phyloP scores from a whole-genome alignment of 2,797 vertebrate genomes.

The Phoxinus dragarum region DNA sequence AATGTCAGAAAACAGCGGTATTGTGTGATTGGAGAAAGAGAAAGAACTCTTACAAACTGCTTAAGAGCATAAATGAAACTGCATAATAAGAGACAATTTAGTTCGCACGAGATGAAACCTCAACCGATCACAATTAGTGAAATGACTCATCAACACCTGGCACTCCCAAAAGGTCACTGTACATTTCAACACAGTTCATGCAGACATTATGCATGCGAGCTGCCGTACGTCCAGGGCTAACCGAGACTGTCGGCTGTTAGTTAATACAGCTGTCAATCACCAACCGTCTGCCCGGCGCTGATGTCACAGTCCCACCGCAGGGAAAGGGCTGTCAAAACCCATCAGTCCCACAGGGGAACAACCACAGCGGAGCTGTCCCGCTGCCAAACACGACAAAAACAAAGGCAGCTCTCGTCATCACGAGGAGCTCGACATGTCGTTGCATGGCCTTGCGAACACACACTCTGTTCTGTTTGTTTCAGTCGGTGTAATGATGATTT shows the following conservation, averaged over 20 bases:
- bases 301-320: constrained; percentile 7
- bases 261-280: background rate
- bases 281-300: background rate
- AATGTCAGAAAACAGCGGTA: background rate
- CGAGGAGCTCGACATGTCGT: constrained; percentile 67
- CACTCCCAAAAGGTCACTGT: background rate
- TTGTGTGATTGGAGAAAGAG: background rate
- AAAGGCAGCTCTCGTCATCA: constrained; percentile 62
- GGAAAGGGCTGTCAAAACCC: constrained; percentile 70
- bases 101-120: background rate
- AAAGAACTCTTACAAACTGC: background rate
- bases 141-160: background rate
- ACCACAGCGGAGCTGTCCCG: constrained; percentile 62
- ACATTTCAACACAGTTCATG: background rate
- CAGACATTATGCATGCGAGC: background rate
- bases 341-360: constrained; percentile 67
- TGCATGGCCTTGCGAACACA: constrained; percentile 55
- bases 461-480: constrained; percentile 34
- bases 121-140: background rate
- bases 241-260: background rate
- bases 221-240: background rate
- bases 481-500: constrained; percentile 34
- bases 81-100: background rate
- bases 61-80: background rate
- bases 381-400: constrained; percentile 73